Base-by-base conservation (phyloP, 1,140 invertebrate genomes). In the Bradysia coprophila region DNA sequence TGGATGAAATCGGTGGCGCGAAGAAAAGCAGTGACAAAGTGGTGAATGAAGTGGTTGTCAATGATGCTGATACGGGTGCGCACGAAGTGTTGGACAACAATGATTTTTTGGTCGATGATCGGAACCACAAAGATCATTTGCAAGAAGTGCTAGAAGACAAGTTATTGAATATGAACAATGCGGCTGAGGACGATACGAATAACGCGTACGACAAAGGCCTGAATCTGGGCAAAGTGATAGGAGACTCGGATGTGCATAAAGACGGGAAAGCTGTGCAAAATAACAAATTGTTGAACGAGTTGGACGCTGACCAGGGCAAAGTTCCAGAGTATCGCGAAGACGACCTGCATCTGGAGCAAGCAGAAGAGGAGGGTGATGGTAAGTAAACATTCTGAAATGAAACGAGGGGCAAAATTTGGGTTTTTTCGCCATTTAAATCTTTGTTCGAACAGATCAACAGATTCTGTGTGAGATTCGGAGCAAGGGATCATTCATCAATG, bases 291-390 rank as follows among this genome's bases (percentile, higher is more conserved):
- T 58, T 57, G 31, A 60, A 60, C 46, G 57, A 60, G 44, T 52
- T 60, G 3, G 53, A 46, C 11, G 57, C 48, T 4, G 57, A 60
- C 51, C 54, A 58, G 19, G 57, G 57, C 19, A 60, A 60, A 39
- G 57, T 59, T 38, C 13, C 13, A 3, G 43, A 19, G 4, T 59
- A 58, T 42, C 45, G 48, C n/a, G 56, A 59, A 22, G 56, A 49
- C 18, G 42, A 58, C 31, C 54, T 52, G 46, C 38, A 58, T 8
- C 55, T 59, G 22, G 57, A 59, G 33, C 42, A 43, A 40, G 49
- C 45, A 36, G 45, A 56, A n/a, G 57, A 60, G 36, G 57, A 59
- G 23, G n/a, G n/a, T n/a, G 57, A 60, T 49, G 57, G 57, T 59
- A 40, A 46, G 39, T 43, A 20, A n/a, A n/a, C n/a, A n/a, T n/a